Conservation (phyloP, 2,113 vertebrate species). For the Euleptes europaea region DNA sequence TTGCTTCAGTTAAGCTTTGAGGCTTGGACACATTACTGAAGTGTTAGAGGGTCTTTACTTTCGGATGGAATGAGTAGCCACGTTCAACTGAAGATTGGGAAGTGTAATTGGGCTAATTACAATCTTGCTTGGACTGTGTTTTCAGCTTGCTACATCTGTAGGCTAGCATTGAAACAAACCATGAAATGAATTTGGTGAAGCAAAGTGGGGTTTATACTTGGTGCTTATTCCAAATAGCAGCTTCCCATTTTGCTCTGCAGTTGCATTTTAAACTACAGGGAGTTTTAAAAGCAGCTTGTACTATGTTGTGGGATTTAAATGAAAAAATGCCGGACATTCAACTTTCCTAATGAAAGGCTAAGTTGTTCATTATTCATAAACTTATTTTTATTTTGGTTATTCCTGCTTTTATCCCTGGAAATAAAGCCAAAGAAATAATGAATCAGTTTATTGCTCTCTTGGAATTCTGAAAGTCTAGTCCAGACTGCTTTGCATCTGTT, state of each 20-base stretch:
- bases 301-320: not conserved
- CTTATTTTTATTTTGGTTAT: not conserved
- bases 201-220: not conserved
- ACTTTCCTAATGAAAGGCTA: not conserved
- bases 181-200: not conserved
- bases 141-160: not conserved
- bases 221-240: not conserved
- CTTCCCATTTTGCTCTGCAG: not conserved
- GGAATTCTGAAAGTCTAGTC: not conserved
- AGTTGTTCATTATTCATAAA: not conserved
- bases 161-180: not conserved
- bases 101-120: not conserved
- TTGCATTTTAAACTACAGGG: not conserved
- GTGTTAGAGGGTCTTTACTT: not conserved
- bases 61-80: not conserved
- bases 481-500: not conserved
- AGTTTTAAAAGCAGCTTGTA: not conserved
- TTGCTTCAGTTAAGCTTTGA: not conserved
- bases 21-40: not conserved
- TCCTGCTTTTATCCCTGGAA: not conserved
- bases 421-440: not conserved
- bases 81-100: not conserved
- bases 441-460: not conserved
- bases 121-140: not conserved
- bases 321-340: too few relatives aligned